phyloP scores from a whole-genome alignment of 2,888 invertebrate genomes.

The Temnothorax unifasciatus region DNA sequence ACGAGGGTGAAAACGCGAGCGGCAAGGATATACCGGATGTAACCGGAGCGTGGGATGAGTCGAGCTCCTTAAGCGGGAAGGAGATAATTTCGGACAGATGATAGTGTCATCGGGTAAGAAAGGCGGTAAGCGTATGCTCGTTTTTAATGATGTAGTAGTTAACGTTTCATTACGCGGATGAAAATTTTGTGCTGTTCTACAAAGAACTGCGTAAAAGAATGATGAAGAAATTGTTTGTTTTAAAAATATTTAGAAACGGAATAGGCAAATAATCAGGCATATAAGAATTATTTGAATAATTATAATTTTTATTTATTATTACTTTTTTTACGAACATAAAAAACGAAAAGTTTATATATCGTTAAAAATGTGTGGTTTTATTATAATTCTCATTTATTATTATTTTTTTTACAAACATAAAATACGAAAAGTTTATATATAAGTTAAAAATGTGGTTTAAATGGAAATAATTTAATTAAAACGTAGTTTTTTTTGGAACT shows the following conservation, averaged over 20 bases:
- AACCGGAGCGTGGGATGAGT: conserved; percentile 14
- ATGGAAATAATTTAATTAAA: not conserved
- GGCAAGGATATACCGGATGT: conserved; percentile 46
- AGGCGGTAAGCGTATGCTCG: conserved; percentile 29
- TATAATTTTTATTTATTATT: not conserved
- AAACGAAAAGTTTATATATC: not conserved
- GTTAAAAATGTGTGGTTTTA: not conserved
- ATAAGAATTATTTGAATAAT: not conserved
- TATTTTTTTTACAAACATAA: not conserved
- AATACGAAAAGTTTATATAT: not conserved
- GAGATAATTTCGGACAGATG: conserved; percentile 49
- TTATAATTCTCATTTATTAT: not conserved
- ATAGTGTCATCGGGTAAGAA: conserved; percentile 43
- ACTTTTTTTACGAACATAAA: not conserved
- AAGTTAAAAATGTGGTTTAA: not conserved
- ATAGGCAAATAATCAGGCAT: not conserved
- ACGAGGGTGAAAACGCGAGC: conserved; percentile 60
- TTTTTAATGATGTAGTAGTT: conserved; percentile 49
- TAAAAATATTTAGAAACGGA: not conserved
- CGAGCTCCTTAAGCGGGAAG: conserved; percentile 46
- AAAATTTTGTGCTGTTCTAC: conserved; percentile 14
- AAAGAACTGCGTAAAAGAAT: not conserved
- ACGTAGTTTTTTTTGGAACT: too few species aligned
- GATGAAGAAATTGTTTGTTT: not conserved
- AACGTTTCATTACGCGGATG: conserved; percentile 43